These are phyloP conservation scores for Rhynchophorus ferrugineus DNA, from an alignment of 1,140 invertebrate genomes.

Conservation along the genomic window DNA sequence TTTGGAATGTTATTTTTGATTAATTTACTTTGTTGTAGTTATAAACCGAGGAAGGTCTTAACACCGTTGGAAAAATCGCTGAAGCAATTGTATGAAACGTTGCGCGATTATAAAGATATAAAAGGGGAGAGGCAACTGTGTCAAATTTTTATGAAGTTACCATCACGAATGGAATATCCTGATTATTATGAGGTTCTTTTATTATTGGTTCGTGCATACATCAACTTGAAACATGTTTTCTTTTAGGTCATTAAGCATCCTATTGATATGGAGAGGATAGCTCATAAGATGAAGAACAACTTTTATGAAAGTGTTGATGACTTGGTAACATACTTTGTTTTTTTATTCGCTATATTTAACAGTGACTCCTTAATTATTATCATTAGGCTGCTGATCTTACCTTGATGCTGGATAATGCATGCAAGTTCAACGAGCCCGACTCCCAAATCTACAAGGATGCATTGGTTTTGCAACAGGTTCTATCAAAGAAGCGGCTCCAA, in stretches of 20 bases:
- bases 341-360: neutral
- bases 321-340: constrained; percentile 48
- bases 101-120: constrained; percentile 82
- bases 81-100: constrained; percentile 80
- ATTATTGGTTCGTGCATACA: neutral
- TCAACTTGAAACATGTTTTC: neutral
- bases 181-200: constrained; percentile 82
- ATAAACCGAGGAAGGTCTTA: constrained; percentile 45
- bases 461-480: constrained; percentile 82
- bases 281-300: constrained; percentile 73
- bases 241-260: constrained; percentile 82
- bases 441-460: constrained; percentile 99
- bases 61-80: constrained; percentile 67
- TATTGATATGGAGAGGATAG: constrained; percentile 94
- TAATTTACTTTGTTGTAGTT: constrained; percentile 20
- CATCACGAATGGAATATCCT: constrained; percentile 90
- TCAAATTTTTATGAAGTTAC: constrained; percentile 89
- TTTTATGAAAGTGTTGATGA: constrained; percentile 83
- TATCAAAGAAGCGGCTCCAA: constrained; percentile 85
- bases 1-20: no score
- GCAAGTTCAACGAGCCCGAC: constrained; percentile 98
- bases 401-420: constrained; percentile 98
- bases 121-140: constrained; percentile 77
- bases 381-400: constrained; percentile 68
- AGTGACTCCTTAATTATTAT: neutral